Base-by-base conservation (phyloP, 2,888 invertebrate species). In the Thecocarcelia acutangulata region DNA sequence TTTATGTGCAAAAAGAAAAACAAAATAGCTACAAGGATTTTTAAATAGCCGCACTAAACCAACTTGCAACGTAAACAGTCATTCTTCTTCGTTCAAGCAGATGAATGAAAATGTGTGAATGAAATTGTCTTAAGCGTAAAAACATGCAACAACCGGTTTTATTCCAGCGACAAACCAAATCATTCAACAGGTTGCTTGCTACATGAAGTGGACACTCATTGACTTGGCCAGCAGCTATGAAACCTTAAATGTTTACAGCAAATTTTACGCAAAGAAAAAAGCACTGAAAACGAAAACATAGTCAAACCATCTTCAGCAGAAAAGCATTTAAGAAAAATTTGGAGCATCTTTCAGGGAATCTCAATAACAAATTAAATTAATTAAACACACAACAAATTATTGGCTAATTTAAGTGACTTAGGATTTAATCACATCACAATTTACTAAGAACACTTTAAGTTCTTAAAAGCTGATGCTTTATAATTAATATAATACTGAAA, bases 81-180 rank as follows among this genome's bases (percentile, higher is more conserved):
- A 12, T 28, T 17, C 21, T 17, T 17, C 37, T n/a, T 63, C n/a
- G 17, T 28, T n/a, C 19, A n/a, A 13, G 9, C n/a, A 33, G 73
- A 78, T 80, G 80, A 80, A 80, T 77, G 63, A 58, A 74, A 74
- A 56, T 64, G 46, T 48, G 52, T 73, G 81, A 77, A 81, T 81
- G 75, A 63, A 74, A 75, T 46, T 50, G 15, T 15, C 44, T 58
- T 50, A 24, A 63, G 50, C 66, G 61, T 73, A 77, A 56, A 56
- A 76, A 24, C 66, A 11, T 24, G 68, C 73, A 69, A 48, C 82
- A 82, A 70, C 77, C 59, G 78, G 78, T 79, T 79, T 56, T 9
- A 37, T 15, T 64, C 52, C 33, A 46, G 9, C n/a, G 9, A 33
- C 46, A 76, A 61, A 3, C 8, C 40, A 58, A 50, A 58, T 84